Conservation (phyloP, 1,140 invertebrate species). For the Tetranychus urticae region DNA sequence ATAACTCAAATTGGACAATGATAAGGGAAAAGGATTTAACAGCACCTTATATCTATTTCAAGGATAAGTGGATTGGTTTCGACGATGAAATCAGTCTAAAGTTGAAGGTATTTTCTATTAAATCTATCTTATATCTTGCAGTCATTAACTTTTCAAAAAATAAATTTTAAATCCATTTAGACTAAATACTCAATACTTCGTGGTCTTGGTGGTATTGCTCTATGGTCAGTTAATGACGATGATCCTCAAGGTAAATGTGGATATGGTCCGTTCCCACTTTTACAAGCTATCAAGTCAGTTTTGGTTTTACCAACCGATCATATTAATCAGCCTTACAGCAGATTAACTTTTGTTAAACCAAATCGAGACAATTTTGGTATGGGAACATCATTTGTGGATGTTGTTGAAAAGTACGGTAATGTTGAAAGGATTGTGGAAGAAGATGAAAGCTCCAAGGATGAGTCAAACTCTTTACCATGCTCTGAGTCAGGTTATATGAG, state of each 20-base stretch:
- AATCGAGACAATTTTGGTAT: neutral
- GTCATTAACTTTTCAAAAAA: neutral
- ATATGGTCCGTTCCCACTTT: conserved; percentile 12
- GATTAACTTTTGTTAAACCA: neutral
- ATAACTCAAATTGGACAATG: conserved; percentile 9
- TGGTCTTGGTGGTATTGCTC: conserved; percentile 28
- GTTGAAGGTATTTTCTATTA: conserved; percentile 4
- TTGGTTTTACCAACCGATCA: neutral
- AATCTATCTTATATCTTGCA: neutral
- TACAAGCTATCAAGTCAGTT: conserved; percentile 3
- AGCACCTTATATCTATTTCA: conserved; percentile 6
- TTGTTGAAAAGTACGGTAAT: conserved; percentile 9
- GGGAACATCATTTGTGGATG: conserved; percentile 2
- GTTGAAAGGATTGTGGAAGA: conserved; percentile 35
- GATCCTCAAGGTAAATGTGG: conserved; percentile 17
- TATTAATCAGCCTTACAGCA: neutral
- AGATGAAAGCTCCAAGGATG: conserved; percentile 22
- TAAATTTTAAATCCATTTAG: conserved; percentile 16
- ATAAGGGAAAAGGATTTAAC: conserved; percentile 7
- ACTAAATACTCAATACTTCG: conserved; percentile 31
- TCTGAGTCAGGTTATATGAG: conserved; percentile 51
- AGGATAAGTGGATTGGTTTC: conserved; percentile 10
- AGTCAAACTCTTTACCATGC: conserved; percentile 42
- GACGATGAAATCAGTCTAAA: conserved; percentile 12
- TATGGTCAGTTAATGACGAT: conserved; percentile 20